phyloP scores from a whole-genome alignment of 2,113 vertebrate species.

The Haplochromis vanheusdeni region DNA sequence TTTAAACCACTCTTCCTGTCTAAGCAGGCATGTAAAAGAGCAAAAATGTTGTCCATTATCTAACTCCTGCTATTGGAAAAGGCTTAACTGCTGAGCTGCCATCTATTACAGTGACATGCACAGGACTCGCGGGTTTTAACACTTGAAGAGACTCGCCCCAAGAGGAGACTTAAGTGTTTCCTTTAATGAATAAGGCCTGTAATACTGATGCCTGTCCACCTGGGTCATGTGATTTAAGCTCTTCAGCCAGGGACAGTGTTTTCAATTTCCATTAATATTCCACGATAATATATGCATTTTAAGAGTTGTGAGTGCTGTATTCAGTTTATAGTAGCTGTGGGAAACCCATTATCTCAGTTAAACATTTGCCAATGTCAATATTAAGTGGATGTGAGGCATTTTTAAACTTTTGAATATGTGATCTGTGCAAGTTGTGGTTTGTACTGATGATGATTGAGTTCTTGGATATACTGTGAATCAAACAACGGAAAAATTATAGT shows the following conservation, averaged over 20 bases:
- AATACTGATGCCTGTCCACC: slow-evolving; percentile 12
- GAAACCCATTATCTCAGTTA: slow-evolving; percentile 20
- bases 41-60: neutral
- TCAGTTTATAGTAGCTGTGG: neutral
- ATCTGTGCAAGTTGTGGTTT: neutral
- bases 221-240: slow-evolving; percentile 20
- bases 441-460: neutral
- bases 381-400: neutral
- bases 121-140: neutral
- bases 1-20: neutral
- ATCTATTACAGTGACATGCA: slow-evolving; percentile 9
- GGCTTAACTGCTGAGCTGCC: neutral
- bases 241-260: slow-evolving; percentile 13
- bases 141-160: neutral
- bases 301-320: neutral
- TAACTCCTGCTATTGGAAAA: neutral
- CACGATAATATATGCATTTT: slow-evolving; percentile 1
- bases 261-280: slow-evolving; percentile 35
- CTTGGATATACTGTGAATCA: neutral
- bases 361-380: neutral
- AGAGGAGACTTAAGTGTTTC: slow-evolving; percentile 26
- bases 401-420: neutral
- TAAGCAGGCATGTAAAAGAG: neutral
- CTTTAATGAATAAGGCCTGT: slow-evolving; percentile 28
- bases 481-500: neutral